Conservation (phyloP, 2,888 invertebrate genomes). For the Chymomyza amoena region DNA sequence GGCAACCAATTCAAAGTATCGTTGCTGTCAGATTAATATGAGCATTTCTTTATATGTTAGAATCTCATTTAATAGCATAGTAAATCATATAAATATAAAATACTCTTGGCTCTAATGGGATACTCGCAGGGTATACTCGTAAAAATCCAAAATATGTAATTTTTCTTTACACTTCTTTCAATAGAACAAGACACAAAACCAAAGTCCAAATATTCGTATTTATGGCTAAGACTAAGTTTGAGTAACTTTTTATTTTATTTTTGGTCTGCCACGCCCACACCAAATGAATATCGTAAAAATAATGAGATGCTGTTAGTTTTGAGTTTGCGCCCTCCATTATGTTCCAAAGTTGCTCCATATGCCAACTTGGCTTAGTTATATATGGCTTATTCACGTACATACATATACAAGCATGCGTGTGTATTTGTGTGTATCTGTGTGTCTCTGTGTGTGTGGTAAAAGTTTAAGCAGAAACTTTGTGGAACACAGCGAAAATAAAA, state of each 20-base stretch:
- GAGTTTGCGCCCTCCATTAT: not conserved
- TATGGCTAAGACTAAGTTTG: not conserved
- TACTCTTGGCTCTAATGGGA: too few relatives aligned
- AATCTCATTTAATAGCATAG: too few relatives aligned
- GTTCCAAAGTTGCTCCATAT: not conserved
- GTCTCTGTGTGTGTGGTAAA: not conserved
- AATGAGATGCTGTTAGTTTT: slow-evolving; percentile 34
- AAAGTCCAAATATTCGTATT: slow-evolving; percentile 9
- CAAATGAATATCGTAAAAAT: slow-evolving; percentile 23
- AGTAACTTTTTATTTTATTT: not conserved
- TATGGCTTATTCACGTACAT: not conserved
- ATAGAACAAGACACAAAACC: not conserved
- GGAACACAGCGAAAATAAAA: not conserved
- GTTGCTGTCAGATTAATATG: too few relatives aligned
- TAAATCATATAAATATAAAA: too few relatives aligned
- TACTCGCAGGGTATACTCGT: not conserved
- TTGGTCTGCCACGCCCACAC: slow-evolving; percentile 7
- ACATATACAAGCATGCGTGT: too few relatives aligned
- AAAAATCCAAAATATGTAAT: not conserved
- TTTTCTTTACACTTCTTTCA: not conserved
- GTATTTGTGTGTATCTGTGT: not conserved
- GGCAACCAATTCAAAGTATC: too few relatives aligned
- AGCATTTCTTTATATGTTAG: too few relatives aligned
- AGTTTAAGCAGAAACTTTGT: slow-evolving; percentile 9
- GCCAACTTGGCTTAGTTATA: not conserved